phyloP scores from a whole-genome alignment of 2,113 vertebrate genomes.

The Brachypodius melanocephalos region DNA sequence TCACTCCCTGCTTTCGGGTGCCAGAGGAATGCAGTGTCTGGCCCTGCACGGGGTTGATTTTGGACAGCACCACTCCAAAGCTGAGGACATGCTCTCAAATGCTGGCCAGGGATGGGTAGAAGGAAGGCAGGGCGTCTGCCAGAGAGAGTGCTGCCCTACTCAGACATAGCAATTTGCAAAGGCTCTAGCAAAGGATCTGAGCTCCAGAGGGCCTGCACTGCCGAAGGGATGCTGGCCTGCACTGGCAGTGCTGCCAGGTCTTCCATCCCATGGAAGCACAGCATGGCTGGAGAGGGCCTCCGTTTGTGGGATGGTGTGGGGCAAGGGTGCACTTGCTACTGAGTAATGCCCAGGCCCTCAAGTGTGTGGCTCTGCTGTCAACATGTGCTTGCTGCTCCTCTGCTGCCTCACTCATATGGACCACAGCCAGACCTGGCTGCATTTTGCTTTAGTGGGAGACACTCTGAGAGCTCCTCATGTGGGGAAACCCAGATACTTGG shows the following conservation, averaged over 20 bases:
- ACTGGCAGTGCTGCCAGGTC: background rate
- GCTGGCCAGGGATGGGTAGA: background rate
- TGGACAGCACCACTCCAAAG: background rate
- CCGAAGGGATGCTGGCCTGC: background rate
- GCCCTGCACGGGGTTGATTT: background rate
- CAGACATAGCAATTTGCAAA: background rate
- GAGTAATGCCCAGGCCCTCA: background rate
- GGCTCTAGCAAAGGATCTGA: background rate
- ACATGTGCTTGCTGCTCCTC: background rate
- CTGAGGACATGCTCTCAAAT: background rate
- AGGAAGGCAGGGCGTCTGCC: background rate
- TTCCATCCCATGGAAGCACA: background rate
- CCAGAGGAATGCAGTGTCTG: accelerated
- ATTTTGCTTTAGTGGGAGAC: background rate
- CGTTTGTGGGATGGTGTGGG: background rate
- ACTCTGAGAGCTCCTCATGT: background rate
- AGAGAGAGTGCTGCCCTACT: background rate
- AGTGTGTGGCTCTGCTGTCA: background rate
- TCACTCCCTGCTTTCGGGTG: background rate
- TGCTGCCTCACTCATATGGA: background rate
- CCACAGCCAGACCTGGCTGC: background rate
- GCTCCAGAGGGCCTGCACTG: background rate
- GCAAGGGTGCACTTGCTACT: background rate
- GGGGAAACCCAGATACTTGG: conserved; percentile 13
- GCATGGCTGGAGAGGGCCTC: background rate